Conservation (phyloP, 2,888 invertebrate genomes). For the Ichneumoninae sp. region DNA sequence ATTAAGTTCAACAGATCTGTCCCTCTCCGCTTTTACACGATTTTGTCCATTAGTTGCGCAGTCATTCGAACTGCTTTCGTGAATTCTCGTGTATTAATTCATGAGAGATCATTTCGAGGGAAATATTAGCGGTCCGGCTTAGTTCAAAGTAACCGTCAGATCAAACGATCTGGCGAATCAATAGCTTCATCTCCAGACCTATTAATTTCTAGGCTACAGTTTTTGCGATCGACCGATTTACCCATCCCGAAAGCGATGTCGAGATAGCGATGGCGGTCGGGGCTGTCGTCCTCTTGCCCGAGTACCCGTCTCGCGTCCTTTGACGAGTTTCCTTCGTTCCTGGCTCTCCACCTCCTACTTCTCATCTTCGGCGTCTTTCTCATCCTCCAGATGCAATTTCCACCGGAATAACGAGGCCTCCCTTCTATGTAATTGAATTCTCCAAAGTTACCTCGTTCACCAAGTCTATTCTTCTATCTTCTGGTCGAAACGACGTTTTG, state of each 20-base stretch:
- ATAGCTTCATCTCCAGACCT: constrained; percentile 25
- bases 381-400: constrained; percentile 59
- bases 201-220: constrained; percentile 25
- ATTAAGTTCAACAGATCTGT: background rate
- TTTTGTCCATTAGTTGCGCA: too few relatives aligned
- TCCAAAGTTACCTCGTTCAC: constrained; percentile 47
- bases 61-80: too few relatives aligned
- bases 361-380: constrained; percentile 24
- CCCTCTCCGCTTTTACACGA: background rate
- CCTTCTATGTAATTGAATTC: constrained; percentile 50
- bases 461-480: constrained; percentile 42
- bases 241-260: constrained; percentile 1
- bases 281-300: constrained; percentile 32
- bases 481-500: constrained; percentile 32
- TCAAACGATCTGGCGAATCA: constrained; percentile 22
- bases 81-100: background rate
- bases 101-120: background rate
- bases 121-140: background rate
- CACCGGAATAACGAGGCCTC: constrained; percentile 43
- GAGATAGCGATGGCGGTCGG: constrained; percentile 32
- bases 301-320: constrained; percentile 37
- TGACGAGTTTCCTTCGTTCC: constrained; percentile 32
- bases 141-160: constrained; percentile 1
- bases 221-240: constrained; percentile 12
- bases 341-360: constrained; percentile 2